Evolutionary conservation across 2,113 vertebrate genomes (phyloP).

Genomic region (Paramormyrops kingsleyae): DNA sequence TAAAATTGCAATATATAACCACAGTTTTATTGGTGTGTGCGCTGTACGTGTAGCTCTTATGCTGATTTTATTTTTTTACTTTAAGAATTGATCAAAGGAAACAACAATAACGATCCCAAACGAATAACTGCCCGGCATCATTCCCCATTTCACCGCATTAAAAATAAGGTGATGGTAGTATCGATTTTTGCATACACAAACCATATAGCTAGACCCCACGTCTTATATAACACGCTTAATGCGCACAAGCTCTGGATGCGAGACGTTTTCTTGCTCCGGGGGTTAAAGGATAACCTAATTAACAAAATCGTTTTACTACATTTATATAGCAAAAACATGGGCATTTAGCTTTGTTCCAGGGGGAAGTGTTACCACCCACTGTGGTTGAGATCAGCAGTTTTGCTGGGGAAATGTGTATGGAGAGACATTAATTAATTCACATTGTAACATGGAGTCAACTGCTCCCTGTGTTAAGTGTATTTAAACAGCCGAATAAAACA

Average conservation of each 20-base stretch:
- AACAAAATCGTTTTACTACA: background rate
- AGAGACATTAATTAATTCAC: background rate
- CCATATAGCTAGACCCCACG: background rate
- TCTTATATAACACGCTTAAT: background rate
- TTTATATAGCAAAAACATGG: background rate
- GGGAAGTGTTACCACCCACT: background rate
- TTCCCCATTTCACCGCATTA: background rate
- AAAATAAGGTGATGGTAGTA: background rate
- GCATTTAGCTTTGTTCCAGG: background rate
- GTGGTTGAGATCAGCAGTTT: background rate
- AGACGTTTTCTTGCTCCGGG: background rate
- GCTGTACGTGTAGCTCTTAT: background rate
- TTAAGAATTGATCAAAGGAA: background rate
- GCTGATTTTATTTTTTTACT: background rate
- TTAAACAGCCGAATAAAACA: background rate
- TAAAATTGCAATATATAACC: slow-evolving; percentile 85
- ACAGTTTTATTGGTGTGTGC: slow-evolving; percentile 23
- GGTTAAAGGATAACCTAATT: background rate
- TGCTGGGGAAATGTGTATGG: background rate
- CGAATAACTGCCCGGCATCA: background rate
- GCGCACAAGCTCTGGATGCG: background rate
- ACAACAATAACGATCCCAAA: background rate
- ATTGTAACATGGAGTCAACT: background rate
- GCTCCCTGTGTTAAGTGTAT: background rate
- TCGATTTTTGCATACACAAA: background rate